Evolutionary conservation across 2,888 invertebrate species (phyloP).

Genomic region (Zaprionus bogoriensis): DNA sequence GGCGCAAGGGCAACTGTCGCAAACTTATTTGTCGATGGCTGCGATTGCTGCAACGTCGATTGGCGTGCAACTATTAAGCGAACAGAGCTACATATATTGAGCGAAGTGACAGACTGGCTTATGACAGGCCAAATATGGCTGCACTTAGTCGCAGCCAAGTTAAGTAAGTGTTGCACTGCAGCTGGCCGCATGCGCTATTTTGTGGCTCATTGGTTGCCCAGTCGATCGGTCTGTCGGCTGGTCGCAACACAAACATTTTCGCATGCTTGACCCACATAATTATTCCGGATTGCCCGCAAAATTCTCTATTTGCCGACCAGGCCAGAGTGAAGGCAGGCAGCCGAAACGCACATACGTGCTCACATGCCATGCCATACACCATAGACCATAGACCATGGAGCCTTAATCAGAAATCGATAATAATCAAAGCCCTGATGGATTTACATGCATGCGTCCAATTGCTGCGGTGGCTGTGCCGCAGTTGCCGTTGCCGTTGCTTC

Average conservation of each 20-base stretch:
- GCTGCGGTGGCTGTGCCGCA: slow-evolving; percentile 18
- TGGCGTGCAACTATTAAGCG: slow-evolving; percentile 24
- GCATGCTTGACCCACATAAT: slow-evolving; percentile 47
- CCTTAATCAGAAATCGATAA: slow-evolving; percentile 65
- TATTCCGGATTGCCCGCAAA: slow-evolving; percentile 25
- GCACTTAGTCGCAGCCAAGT: neutral
- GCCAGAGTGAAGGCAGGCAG: slow-evolving; percentile 9
- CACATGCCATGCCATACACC: neutral
- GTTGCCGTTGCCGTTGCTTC: slow-evolving; percentile 10
- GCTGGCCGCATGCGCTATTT: neutral
- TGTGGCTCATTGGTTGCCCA: neutral
- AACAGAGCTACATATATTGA: slow-evolving; percentile 26
- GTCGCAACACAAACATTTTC: slow-evolving; percentile 8
- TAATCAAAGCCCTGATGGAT: slow-evolving; percentile 47
- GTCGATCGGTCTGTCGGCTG: no score
- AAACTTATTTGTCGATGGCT: slow-evolving; percentile 17
- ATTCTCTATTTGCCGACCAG: slow-evolving; percentile 35
- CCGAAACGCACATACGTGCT: slow-evolving; percentile 7
- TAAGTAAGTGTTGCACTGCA: no score
- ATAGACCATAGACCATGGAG: slow-evolving; percentile 14
- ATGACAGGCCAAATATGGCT: neutral
- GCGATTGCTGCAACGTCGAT: slow-evolving; percentile 13
- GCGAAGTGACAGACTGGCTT: slow-evolving; percentile 12
- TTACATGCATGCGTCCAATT: slow-evolving; percentile 36
- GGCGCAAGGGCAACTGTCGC: neutral